Conservation (phyloP, 2,113 vertebrate species). For the Polyodon spathula region DNA sequence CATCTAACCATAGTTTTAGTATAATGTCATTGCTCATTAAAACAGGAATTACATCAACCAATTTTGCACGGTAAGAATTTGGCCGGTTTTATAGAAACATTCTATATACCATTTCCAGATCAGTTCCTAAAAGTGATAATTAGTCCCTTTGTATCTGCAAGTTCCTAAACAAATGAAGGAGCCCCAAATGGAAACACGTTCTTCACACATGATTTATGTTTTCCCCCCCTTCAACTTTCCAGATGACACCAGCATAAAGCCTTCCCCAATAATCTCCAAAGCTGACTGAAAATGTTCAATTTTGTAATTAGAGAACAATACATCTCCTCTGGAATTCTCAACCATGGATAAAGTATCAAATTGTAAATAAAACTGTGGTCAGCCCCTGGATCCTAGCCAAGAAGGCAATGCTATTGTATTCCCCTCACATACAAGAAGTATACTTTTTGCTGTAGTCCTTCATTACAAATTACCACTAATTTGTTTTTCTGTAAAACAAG, state of each 20-base stretch:
- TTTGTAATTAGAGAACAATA: conserved; percentile 13
- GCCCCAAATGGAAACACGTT: conserved; percentile 13
- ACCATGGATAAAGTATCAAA: conserved; percentile 9
- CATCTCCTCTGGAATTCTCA: conserved; percentile 16
- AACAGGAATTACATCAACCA: conserved; percentile 41
- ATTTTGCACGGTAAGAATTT: conserved; percentile 32
- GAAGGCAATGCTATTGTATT: not conserved
- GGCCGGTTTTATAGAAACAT: conserved; percentile 33
- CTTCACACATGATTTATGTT: conserved; percentile 14
- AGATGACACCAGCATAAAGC: conserved; percentile 7
- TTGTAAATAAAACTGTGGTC: conserved; percentile 30
- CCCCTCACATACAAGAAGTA: too few species aligned
- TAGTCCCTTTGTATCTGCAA: conserved; percentile 20
- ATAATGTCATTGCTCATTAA: conserved; percentile 45
- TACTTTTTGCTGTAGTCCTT: not conserved
- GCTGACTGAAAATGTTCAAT: conserved; percentile 2
- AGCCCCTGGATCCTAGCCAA: conserved; percentile 1
- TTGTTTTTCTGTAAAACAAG: not conserved
- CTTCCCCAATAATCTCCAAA: not conserved
- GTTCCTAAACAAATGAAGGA: conserved; percentile 13
- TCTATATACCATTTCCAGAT: conserved; percentile 51
- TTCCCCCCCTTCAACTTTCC: conserved; percentile 1
- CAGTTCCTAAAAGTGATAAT: conserved; percentile 29
- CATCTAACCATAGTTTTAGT: conserved; percentile 24
- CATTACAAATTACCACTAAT: not conserved